Evolutionary conservation across 2,888 invertebrate genomes (phyloP).

Genomic region (Leptopilina drosophilae): DNA sequence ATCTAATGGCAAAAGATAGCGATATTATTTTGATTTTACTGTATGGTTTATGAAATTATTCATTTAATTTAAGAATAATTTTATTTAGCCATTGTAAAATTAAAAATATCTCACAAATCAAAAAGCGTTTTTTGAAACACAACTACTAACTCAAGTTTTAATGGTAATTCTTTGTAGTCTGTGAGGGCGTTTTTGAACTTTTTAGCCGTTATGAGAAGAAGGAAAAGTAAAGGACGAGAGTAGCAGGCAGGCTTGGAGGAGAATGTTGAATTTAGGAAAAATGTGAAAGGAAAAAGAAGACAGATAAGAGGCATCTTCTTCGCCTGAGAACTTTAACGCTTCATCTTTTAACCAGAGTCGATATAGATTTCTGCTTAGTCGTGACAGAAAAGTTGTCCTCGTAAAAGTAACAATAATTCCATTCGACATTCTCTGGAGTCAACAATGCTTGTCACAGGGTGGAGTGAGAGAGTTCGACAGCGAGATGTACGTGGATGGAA

Average conservation of each 20-base stretch:
- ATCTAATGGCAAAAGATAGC: too few species aligned
- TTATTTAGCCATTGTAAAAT: too few species aligned
- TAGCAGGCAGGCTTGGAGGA: neutral
- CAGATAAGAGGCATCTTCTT: constrained; percentile 5
- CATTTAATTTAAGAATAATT: too few species aligned
- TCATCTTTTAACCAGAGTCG: constrained; percentile 33
- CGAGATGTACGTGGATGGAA: constrained; percentile 29
- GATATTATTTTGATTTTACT: too few species aligned
- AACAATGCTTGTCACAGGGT: constrained; percentile 55
- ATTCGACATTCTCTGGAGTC: constrained; percentile 56
- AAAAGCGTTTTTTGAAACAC: constrained; percentile 44
- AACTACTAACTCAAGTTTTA: constrained; percentile 55
- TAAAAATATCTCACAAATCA: too few species aligned
- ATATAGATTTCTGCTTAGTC: constrained; percentile 59
- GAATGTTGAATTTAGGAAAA: constrained; percentile 36
- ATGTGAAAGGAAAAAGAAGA: constrained; percentile 30
- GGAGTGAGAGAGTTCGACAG: constrained; percentile 15
- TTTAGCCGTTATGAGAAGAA: constrained; percentile 1
- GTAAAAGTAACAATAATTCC: constrained; percentile 66
- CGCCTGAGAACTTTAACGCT: constrained; percentile 44
- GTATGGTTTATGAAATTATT: too few species aligned
- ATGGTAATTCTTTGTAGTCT: constrained; percentile 57
- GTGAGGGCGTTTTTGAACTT: constrained; percentile 54
- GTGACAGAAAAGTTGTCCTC: constrained; percentile 58
- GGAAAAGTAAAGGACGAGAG: neutral